A percentile compares a stretch with the other conserved stretches of the same genome.
These are phyloP conservation scores for Campaea margaritaria DNA, from an alignment of 2,888 invertebrate genomes.

Conservation along the genomic window DNA sequence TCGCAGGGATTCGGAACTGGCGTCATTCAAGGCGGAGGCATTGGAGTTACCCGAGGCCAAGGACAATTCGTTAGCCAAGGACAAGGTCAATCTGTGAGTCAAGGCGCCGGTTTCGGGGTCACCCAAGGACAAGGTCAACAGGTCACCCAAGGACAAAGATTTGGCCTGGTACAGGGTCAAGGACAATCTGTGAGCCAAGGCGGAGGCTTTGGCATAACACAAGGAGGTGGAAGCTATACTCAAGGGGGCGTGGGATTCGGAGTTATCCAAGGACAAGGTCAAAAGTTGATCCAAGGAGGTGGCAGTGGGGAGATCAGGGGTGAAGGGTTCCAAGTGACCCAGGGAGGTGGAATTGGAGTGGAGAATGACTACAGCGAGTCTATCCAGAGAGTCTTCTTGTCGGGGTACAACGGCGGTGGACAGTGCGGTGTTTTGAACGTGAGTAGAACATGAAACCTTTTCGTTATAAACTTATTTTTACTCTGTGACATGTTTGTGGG, in stretches of 20 bases:
- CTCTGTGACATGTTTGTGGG: too few species aligned
- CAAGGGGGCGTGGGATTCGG: constrained; percentile 28
- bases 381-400: constrained; percentile 63
- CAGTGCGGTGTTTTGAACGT: constrained; percentile 75
- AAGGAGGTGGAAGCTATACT: constrained; percentile 36
- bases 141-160: constrained; percentile 37
- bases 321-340: constrained; percentile 38
- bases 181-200: constrained; percentile 29
- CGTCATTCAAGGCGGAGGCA: constrained; percentile 26
- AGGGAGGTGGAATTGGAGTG: constrained; percentile 45
- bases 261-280: constrained; percentile 39
- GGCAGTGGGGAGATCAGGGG: constrained; percentile 38
- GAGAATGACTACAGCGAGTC: constrained; percentile 67
- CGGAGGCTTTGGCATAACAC: constrained; percentile 28
- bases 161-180: constrained; percentile 21
- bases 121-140: constrained; percentile 41
- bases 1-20: constrained; percentile 37
- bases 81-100: constrained; percentile 17
- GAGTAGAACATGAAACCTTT: constrained; percentile 48
- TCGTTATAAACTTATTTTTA: neutral
- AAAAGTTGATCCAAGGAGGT: constrained; percentile 40
- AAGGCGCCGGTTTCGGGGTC: constrained; percentile 27
- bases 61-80: constrained; percentile 41
- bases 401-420: constrained; percentile 62
- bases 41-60: constrained; percentile 33